Conservation (phyloP, 2,888 invertebrate species). For the Amiota communis region DNA sequence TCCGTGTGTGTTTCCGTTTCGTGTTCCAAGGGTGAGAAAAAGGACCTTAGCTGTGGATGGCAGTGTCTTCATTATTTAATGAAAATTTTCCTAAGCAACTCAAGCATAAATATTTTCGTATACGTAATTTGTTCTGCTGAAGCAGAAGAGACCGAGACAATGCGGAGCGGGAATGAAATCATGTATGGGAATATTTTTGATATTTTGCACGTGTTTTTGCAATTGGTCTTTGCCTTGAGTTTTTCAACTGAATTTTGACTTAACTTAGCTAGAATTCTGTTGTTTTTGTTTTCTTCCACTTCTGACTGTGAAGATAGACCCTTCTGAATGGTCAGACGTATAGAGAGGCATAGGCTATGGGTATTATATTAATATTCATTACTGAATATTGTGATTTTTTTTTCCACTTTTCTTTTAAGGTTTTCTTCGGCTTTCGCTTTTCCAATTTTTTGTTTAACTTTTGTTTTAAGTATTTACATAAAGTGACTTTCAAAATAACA, state of each 20-base stretch:
- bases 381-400: conserved; percentile 12
- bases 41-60: too few relatives aligned
- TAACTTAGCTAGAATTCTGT: conserved; percentile 50
- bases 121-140: background rate
- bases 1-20: background rate
- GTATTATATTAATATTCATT: conserved; percentile 25
- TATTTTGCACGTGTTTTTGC: conserved; percentile 58
- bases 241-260: conserved; percentile 18
- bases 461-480: conserved; percentile 54
- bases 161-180: conserved; percentile 11
- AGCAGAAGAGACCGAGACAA: background rate
- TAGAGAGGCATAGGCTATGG: too few relatives aligned
- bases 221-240: conserved; percentile 14
- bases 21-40: background rate
- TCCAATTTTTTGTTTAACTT: conserved; percentile 15
- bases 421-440: background rate
- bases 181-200: conserved; percentile 58
- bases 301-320: conserved; percentile 16
- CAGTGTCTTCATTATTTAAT: conserved; percentile 59
- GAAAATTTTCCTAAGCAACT: conserved; percentile 58
- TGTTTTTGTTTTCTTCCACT: conserved; percentile 29
- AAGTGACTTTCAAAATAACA: conserved; percentile 42
- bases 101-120: conserved; percentile 50
- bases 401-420: conserved; percentile 12
- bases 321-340: too few relatives aligned